These are phyloP conservation scores for Pluvialis apricaria DNA, from an alignment of 2,113 vertebrate species.

Conservation along the genomic window DNA sequence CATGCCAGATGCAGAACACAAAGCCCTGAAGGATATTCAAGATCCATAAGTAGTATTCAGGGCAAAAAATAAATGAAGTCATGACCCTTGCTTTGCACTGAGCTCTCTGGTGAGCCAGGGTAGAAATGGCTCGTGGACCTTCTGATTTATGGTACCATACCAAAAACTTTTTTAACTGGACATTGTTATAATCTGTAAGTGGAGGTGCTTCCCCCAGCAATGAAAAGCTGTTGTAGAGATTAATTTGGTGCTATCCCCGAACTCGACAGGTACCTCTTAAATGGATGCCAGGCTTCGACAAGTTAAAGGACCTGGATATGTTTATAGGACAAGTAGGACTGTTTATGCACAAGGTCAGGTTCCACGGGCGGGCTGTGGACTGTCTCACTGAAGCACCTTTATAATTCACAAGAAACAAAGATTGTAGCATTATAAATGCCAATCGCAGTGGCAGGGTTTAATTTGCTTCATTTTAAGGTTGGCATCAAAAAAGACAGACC, in stretches of 20 bases:
- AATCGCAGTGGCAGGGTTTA: rapidly evolving
- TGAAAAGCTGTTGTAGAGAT: not conserved
- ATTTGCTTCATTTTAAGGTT: not conserved
- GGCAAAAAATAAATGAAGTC: not conserved
- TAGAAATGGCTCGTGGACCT: not conserved
- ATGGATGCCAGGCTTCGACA: not conserved
- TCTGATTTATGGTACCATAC: not conserved
- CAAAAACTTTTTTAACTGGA: not conserved
- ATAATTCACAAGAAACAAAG: not conserved
- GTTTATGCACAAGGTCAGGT: not conserved
- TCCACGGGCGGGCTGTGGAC: not conserved
- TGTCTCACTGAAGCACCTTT: not conserved
- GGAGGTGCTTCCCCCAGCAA: not conserved
- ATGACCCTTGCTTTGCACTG: not conserved
- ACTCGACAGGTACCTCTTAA: not conserved
- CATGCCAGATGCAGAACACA: not conserved
- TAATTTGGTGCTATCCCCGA: not conserved
- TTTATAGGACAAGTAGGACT: not conserved
- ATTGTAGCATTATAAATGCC: not conserved
- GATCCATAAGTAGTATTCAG: not conserved
- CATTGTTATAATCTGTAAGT: not conserved
- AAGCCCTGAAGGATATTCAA: not conserved
- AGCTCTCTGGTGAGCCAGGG: not conserved
- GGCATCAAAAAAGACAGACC: not conserved
- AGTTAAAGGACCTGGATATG: rapidly evolving